Percentiles rank a stretch among this genome's conserved stretches.
Evolutionary conservation across 35 echinoderm and acorn worm genomes (phyloP).

Genomic region (Diadema setosum): DNA sequence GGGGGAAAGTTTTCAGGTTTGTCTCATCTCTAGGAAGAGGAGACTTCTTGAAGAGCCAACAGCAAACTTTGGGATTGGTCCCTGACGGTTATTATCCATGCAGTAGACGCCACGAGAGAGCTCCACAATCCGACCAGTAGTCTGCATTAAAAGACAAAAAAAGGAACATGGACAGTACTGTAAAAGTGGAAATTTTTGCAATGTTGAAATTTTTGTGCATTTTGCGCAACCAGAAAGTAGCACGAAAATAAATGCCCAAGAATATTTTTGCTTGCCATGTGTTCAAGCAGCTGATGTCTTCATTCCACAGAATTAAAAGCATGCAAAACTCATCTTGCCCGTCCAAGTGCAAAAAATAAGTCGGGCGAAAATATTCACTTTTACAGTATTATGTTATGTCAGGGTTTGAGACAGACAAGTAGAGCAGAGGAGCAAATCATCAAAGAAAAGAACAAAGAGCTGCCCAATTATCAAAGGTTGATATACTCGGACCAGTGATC

Average conservation of each 20-base stretch:
- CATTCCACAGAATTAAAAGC: too few relatives aligned
- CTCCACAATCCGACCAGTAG: conserved; percentile 85
- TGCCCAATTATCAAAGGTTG: too few relatives aligned
- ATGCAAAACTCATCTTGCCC: too few relatives aligned
- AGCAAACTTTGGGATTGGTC: conserved; percentile 66
- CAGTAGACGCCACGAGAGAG: conserved; percentile 98
- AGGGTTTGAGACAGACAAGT: too few relatives aligned
- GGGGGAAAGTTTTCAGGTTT: background rate
- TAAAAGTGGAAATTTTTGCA: background rate
- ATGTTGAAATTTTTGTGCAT: too few relatives aligned
- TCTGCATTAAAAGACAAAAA: conserved; percentile 51
- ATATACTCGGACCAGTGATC: too few relatives aligned
- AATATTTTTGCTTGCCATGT: background rate
- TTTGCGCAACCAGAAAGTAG: too few relatives aligned
- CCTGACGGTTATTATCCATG: conserved; percentile 66
- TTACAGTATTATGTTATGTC: background rate
- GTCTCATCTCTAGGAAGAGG: conserved; percentile 74
- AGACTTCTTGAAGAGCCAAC: conserved; percentile 64
- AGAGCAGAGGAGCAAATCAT: too few relatives aligned
- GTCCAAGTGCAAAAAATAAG: too few relatives aligned
- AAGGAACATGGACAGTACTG: background rate
- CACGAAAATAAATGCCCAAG: too few relatives aligned
- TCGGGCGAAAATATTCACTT: too few relatives aligned
- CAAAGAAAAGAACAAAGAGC: too few relatives aligned
- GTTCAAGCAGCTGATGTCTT: background rate